Conservation (phyloP, 2,888 invertebrate genomes). For the Automeris io region DNA sequence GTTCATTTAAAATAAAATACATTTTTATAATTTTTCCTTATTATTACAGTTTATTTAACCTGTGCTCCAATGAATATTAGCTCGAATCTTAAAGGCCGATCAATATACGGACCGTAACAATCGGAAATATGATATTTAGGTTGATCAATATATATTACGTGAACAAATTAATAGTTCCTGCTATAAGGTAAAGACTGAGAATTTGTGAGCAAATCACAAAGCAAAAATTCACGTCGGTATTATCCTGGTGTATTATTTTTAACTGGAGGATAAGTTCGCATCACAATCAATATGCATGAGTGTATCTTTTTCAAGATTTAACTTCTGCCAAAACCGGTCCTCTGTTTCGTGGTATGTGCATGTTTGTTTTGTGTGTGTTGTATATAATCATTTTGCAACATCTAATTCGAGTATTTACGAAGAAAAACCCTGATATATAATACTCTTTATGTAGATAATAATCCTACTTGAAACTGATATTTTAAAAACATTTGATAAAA, state of each 20-base stretch:
- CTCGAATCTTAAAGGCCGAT: too few species aligned
- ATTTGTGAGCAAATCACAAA: background rate
- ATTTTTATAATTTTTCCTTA: too few species aligned
- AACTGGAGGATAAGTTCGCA: constrained; percentile 15
- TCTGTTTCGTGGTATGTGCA: too few species aligned
- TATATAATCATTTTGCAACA: constrained; percentile 44
- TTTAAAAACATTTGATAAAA: background rate
- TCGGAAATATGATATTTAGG: too few species aligned
- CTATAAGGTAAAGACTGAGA: too few species aligned
- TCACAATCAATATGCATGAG: constrained; percentile 28
- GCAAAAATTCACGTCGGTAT: background rate
- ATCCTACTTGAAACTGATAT: constrained; percentile 1
- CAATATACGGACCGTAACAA: too few species aligned
- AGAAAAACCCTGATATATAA: constrained; percentile 12
- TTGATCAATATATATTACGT: too few species aligned
- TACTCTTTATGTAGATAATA: constrained; percentile 7
- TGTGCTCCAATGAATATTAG: too few species aligned
- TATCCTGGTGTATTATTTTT: background rate
- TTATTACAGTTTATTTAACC: too few species aligned
- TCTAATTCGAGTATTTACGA: constrained; percentile 13
- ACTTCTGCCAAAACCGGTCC: constrained; percentile 29
- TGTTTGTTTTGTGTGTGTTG: too few species aligned
- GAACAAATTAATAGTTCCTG: too few species aligned
- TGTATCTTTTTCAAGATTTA: constrained; percentile 22
- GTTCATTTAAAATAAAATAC: too few species aligned